Conservation (phyloP, 2,113 vertebrate species). For the Cheilinus undulatus region DNA sequence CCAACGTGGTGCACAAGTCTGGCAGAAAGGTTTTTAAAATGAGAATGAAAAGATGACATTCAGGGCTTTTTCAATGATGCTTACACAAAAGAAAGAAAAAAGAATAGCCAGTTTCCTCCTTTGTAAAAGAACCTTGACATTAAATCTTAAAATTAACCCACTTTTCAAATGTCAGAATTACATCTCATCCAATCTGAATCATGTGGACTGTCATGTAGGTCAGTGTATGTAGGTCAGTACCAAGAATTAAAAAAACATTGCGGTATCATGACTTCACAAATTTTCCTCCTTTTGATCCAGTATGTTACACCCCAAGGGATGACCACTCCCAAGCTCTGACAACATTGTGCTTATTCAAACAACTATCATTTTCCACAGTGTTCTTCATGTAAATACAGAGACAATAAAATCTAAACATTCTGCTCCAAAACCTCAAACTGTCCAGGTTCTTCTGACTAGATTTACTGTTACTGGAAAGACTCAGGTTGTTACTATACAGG, state of each 20-base stretch:
- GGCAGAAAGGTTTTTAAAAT: no score
- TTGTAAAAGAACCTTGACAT: not conserved
- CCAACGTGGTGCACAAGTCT: not conserved
- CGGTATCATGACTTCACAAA: no score
- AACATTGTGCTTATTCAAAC: not conserved
- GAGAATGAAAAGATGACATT: not conserved
- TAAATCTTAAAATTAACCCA: not conserved
- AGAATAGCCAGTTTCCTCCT: no score
- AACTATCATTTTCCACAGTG: conserved; percentile 11
- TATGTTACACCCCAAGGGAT: not conserved
- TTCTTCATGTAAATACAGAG: not conserved
- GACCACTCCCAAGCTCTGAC: conserved; percentile 8
- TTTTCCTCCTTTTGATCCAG: not conserved
- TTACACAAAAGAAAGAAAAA: no score
- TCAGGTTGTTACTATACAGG: conserved; percentile 2
- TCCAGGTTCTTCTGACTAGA: conserved; percentile 16
- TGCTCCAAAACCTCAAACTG: conserved; percentile 36
- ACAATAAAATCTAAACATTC: conserved; percentile 23
- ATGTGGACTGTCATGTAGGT: not conserved
- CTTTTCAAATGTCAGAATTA: conserved; percentile 19
- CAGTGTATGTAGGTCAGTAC: not conserved
- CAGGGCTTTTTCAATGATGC: not conserved
- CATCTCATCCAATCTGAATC: not conserved
- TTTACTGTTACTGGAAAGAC: conserved; percentile 1
- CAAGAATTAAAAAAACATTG: no score